Conservation (phyloP, 2,113 vertebrate species). For the Rhea americana region DNA sequence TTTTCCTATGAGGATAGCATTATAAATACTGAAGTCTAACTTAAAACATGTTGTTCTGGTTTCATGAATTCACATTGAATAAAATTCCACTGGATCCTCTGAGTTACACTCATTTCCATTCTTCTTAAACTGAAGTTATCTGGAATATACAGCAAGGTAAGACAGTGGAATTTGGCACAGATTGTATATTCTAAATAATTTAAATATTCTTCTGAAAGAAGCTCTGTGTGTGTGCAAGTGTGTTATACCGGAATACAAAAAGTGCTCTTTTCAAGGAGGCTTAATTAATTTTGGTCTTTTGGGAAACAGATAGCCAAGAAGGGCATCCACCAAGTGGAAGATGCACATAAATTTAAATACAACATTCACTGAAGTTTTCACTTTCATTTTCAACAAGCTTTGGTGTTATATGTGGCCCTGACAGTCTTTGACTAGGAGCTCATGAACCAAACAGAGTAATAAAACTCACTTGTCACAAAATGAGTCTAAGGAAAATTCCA, state of each 20-base stretch:
- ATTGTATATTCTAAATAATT: neutral
- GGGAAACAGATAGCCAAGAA: neutral
- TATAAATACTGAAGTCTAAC: constrained; percentile 55
- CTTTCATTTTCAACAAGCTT: constrained; percentile 4
- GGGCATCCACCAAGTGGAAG: neutral
- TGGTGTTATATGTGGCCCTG: neutral
- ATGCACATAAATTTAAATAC: neutral
- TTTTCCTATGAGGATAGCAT: constrained; percentile 63
- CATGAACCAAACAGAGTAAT: neutral
- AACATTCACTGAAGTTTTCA: neutral
- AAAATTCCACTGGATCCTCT: neutral
- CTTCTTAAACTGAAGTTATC: neutral
- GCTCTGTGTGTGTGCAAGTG: constrained; percentile 11
- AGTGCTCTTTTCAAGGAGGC: neutral
- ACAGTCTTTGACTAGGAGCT: neutral
- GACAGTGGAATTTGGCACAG: constrained; percentile 7
- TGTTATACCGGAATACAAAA: neutral
- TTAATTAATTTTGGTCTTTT: neutral
- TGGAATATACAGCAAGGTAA: constrained; percentile 10
- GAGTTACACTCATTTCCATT: constrained; percentile 1
- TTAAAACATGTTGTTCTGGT: constrained; percentile 50
- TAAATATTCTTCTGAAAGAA: constrained; percentile 22
- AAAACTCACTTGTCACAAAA: neutral
- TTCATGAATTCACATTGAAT: neutral
- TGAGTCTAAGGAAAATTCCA: neutral